These are phyloP conservation scores for Athalia rosae DNA, from an alignment of 2,888 invertebrate species.

Conservation along the genomic window DNA sequence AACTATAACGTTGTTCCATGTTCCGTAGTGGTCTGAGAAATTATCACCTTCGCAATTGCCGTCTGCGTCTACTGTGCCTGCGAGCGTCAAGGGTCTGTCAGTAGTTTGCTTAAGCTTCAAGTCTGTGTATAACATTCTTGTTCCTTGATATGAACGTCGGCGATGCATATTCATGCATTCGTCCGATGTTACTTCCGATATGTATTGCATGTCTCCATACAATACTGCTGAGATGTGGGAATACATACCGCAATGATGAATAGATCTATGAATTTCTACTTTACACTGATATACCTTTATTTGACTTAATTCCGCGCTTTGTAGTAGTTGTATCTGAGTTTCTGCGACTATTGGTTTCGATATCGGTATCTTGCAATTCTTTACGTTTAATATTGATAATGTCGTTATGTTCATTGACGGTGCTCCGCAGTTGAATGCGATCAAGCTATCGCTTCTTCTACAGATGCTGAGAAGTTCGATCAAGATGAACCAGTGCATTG, in stretches of 20 bases:
- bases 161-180: not conserved
- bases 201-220: constrained; percentile 47
- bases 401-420: constrained; percentile 39
- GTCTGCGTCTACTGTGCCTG: constrained; percentile 38
- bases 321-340: constrained; percentile 32
- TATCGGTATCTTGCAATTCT: not conserved
- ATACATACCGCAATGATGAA: constrained; percentile 49
- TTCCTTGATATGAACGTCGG: not conserved
- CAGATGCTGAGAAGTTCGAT: too few species aligned
- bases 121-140: not conserved
- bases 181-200: not conserved
- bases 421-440: constrained; percentile 44
- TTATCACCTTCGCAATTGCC: constrained; percentile 34
- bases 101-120: not conserved
- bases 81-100: constrained; percentile 27
- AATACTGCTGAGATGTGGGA: constrained; percentile 45
- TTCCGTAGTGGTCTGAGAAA: constrained; percentile 44
- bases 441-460: not conserved
- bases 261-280: constrained; percentile 37
- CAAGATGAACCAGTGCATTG: too few species aligned
- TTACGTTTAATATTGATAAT: not conserved
- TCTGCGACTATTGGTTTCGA: not conserved
- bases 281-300: constrained; percentile 46
- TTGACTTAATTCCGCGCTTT: constrained; percentile 36
- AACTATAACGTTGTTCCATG: constrained; percentile 46